Base-by-base conservation (phyloP, 1,140 invertebrate genomes). In the Panonychus citri region DNA sequence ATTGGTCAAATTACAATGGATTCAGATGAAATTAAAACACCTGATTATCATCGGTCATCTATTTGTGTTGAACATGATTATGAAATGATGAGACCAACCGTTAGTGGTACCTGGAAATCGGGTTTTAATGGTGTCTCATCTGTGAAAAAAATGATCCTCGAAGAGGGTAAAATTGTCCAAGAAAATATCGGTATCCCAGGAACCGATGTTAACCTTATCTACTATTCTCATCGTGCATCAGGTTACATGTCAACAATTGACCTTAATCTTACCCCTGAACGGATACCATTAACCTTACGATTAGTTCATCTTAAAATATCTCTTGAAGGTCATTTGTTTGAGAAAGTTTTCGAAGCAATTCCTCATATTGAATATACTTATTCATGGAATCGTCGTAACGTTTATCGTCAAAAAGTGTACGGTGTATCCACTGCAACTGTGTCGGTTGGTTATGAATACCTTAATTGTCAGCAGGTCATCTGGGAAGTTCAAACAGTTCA, bases 401-500 rank as follows among this genome's bases (percentile, higher is more conserved):
- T 71, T 10, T 76, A 74, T 58, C 66, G 68, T 26, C 73, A 76
- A 63, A 71, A 56, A 64, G 80, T 89, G 0, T 89, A 89, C 65
- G 85, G 85, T 0, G 78, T 86, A 55, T 83, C 83, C 0, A 80
- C 81, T 67, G 85, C 85, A 0, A 63, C 62, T 68, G 72, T 78
- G 7, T 69, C 66, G 55, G 84, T 97, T 52, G 93, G 93, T 28
- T 98, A 97, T 67, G 82, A 95, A 69, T 93, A 96, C 66, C 78
- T 78, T 15, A 81, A 78, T 15, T 97, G 93, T 70, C 15, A 10
- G 15, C 76, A 80, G 40, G 78, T 90, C 0, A 81, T 94, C 39
- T 96, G 91, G 91, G 86, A 88, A 62, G 85, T 83, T 1, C 83
- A 89, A 67, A 90, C 85, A 10, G 84, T 86, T 1, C 86, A 81